These are phyloP conservation scores for Bellardia pandia DNA, from an alignment of 2,888 invertebrate genomes.

Conservation along the genomic window DNA sequence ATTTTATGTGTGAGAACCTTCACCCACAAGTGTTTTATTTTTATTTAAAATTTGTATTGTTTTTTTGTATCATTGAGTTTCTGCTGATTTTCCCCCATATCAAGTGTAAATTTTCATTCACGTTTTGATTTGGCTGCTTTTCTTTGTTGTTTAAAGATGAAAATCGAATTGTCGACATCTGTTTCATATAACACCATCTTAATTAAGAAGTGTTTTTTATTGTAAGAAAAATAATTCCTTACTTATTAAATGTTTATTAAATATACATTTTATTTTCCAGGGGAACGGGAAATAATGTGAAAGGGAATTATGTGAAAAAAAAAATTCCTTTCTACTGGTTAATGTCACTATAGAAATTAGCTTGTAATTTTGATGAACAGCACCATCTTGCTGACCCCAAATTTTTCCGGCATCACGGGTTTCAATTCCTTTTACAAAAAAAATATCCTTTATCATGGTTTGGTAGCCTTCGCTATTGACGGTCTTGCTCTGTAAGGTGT, in stretches of 20 bases:
- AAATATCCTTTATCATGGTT: no score
- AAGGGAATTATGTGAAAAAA: neutral
- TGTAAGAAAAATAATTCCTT: neutral
- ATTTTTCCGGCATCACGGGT: no score
- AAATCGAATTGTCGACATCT: conserved; percentile 64
- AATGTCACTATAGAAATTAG: no score
- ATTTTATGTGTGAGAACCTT: conserved; percentile 58
- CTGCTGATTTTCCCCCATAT: conserved; percentile 16
- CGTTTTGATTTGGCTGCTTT: conserved; percentile 35
- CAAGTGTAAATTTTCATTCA: conserved; percentile 41
- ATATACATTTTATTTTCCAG: neutral
- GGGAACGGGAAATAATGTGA: neutral
- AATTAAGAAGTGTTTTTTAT: conserved; percentile 52
- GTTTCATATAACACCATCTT: conserved; percentile 72
- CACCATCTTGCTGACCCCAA: no score
- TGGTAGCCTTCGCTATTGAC: no score
- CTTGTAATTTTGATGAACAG: no score
- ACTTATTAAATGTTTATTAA: neutral
- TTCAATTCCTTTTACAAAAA: no score
- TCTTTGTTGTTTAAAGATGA: conserved; percentile 36
- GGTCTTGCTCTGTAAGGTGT: no score
- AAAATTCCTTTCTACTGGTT: no score
- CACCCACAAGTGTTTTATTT: conserved; percentile 71
- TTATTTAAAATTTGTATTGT: conserved; percentile 46
- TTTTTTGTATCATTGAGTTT: neutral